Evolutionary conservation across 2,888 invertebrate species (phyloP), one percentile per base, ranked within the genome.

Genomic region (Cheilosia soror): DNA sequence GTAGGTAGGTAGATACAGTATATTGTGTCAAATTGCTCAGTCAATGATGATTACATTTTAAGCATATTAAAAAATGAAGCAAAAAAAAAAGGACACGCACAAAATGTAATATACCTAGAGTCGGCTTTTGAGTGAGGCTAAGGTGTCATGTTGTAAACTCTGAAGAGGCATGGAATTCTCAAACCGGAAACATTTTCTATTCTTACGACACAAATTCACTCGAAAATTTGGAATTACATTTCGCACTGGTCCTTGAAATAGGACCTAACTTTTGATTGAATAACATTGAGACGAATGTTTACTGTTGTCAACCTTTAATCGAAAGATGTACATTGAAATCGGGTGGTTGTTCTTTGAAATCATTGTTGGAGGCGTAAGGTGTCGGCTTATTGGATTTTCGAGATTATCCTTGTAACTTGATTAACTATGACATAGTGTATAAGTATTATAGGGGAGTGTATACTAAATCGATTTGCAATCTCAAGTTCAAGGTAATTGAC

Each of bases 241-340:
- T 20, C 0, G 20, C 20, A 42, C 49, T 72, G 63, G 47, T 85
- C 76, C 81, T 81, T 85, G 85, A 85, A 85, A 85, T 63, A 37
- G 57, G 85, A 85, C 20, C 80, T 68, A 6, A 25, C 40, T 31
- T 69, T 62, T 62, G 81, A 85, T 85, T 81, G 72, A 51, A 81
- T 66, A 85, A 72, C 72, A 81, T 85, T 72, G 85, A 81, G 77
- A 85, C 85, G 76, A 68, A 81, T 85, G 85, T 85, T 81, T 81
- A 85, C 81, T 77, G 66, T 85, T 85, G 85, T 66, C 60, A 84
- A 60, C 69, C 65, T 40, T 37, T 68, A 58, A 68, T 80, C 65
- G 65, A 55, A 47, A 49, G 55, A 37, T 11, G 11, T 2, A 29
- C 31, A 57, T 83, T 73, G 72, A 76, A 51, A 69, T 80, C 76